These are phyloP conservation scores for Drosophila mimica DNA, from an alignment of 2,888 invertebrate genomes.

Conservation along the genomic window DNA sequence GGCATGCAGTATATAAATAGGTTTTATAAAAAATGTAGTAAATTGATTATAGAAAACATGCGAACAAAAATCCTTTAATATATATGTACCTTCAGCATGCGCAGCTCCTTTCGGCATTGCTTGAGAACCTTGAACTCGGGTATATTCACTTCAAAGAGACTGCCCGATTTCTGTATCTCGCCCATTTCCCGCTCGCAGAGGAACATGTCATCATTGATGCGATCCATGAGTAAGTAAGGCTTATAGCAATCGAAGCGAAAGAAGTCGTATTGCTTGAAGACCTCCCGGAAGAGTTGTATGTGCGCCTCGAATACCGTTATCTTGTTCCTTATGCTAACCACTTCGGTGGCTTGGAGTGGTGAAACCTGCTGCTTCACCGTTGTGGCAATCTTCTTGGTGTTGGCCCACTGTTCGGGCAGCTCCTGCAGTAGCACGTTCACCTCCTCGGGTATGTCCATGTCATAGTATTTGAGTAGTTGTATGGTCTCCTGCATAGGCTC, in stretches of 20 bases:
- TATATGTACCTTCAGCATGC: slow-evolving; percentile 91
- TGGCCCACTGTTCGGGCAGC: slow-evolving; percentile 97
- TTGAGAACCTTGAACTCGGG: slow-evolving; percentile 97
- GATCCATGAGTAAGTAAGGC: slow-evolving; percentile 91
- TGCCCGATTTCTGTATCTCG: slow-evolving; percentile 94
- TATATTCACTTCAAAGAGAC: slow-evolving; percentile 96
- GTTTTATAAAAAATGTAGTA: slow-evolving; percentile 61
- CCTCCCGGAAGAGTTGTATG: slow-evolving; percentile 94
- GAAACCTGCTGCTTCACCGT: slow-evolving; percentile 97
- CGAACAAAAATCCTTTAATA: slow-evolving; percentile 31
- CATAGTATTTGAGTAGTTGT: slow-evolving; percentile 95
- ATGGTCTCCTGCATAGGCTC: slow-evolving; percentile 97
- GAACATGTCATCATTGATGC: slow-evolving; percentile 91
- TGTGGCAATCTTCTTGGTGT: slow-evolving; percentile 95
- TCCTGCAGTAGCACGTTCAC: slow-evolving; percentile 96
- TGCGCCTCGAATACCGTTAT: slow-evolving; percentile 93
- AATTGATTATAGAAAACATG: slow-evolving; percentile 64
- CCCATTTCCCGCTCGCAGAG: slow-evolving; percentile 94
- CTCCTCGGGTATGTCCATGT: slow-evolving; percentile 98
- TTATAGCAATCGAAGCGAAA: slow-evolving; percentile 90
- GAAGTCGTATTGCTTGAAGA: slow-evolving; percentile 92
- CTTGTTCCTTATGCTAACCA: slow-evolving; percentile 94
- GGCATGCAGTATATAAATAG: slow-evolving; percentile 65
- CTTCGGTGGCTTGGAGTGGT: slow-evolving; percentile 97
- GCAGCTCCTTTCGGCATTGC: slow-evolving; percentile 95